phyloP scores from a whole-genome alignment of 1,140 invertebrate species.

The Cherax destructor region DNA sequence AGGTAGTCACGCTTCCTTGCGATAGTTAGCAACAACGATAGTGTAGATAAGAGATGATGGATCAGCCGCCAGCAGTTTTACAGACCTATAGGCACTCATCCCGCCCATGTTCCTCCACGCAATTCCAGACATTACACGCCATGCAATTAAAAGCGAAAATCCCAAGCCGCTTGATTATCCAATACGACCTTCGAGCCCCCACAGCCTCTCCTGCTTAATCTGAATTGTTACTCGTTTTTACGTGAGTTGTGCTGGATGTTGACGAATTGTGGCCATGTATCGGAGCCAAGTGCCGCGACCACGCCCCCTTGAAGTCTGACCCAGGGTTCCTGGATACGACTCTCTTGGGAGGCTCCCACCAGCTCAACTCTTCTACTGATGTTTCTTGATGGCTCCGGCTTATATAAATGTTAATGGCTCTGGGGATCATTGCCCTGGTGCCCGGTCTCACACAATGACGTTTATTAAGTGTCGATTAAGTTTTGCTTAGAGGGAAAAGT shows the following conservation, averaged over 20 bases:
- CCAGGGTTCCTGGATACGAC: neutral
- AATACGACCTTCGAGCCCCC: neutral
- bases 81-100: neutral
- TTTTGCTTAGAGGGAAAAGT: no score
- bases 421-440: no score
- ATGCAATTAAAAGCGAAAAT: conserved; percentile 1
- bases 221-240: conserved; percentile 35
- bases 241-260: conserved; percentile 42
- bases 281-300: neutral
- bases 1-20: conserved; percentile 39
- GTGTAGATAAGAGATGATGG: conserved; percentile 45
- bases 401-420: no score
- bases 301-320: neutral
- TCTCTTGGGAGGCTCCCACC: neutral
- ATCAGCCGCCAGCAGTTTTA: conserved; percentile 38
- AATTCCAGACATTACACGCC: neutral
- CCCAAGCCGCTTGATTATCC: neutral
- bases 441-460: no score
- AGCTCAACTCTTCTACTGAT: no score
- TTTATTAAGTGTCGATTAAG: no score
- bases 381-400: no score
- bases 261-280: conserved; percentile 35
- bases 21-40: conserved; percentile 38
- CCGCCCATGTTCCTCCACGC: neutral
- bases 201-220: conserved; percentile 6